Base-by-base conservation (phyloP, 2,113 vertebrate species). In the Rhabdomys dilectus region DNA sequence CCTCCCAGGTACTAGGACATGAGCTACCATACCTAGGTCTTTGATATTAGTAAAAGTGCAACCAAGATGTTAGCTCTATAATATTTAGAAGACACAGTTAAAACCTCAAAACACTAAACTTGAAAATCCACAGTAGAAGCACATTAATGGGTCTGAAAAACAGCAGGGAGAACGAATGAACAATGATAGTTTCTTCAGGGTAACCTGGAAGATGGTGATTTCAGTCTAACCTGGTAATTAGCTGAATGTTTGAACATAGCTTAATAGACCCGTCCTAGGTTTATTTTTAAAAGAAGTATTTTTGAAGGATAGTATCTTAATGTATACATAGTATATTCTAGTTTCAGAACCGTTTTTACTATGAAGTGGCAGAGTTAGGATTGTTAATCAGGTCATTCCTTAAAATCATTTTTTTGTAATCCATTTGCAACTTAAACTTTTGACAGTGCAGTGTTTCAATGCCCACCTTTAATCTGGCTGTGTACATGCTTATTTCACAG, bases 71-170 rank as follows among this genome's bases (percentile, higher is more conserved):
- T 96, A 4, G 73, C 77, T 97, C 53, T 89, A 66, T 68, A 82
- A 58, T 66, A 84, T 87, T 78, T 96, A 53, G 21, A 88, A 75
- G 62, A n/a, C 26, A 78, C 29, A 24, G 5, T 85, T 88, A 77
- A 75, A 13, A 73, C 92, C 81, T 93, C 82, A 92, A 91, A 95
- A 93, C 84, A 87, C 36, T 29, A 91, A 85, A 89, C 87, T 96
- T 85, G 68, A 91, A 92, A 93, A 76, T 90, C 90, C 58, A 85
- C 56, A 88, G 15, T 73, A 78, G 31, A 84, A 90, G 19, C 45
- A 72, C 21, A 66, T 92, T 66, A n/a, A 53, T 56, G 45, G 39
- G 15, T 45, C 72, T 96, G 48, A 70, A 84, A 58, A 89, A 68
- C 72, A 13, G 12, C 56, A 89, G 58, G 24, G 78, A 88, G 66